Evolutionary conservation across 2,113 vertebrate species (phyloP).

Genomic region (Coregonus clupeaformis): DNA sequence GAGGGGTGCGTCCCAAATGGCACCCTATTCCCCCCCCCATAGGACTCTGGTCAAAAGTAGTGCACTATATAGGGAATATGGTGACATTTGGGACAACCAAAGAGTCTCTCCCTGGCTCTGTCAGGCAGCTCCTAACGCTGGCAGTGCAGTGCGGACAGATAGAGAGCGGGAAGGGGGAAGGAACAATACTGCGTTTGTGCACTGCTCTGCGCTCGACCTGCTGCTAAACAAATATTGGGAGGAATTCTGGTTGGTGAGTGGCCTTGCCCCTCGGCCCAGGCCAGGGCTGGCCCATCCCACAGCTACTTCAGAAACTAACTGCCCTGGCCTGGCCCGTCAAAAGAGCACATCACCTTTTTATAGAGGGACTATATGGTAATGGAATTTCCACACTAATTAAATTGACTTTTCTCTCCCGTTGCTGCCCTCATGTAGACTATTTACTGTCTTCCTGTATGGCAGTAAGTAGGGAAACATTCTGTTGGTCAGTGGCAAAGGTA

Average conservation of each 20-base stretch:
- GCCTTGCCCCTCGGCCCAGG: slow-evolving; percentile 50
- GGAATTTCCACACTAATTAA: slow-evolving; percentile 61
- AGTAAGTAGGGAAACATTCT: slow-evolving; percentile 26
- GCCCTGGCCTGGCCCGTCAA: slow-evolving; percentile 44
- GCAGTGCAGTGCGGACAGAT: slow-evolving; percentile 46
- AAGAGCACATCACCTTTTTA: slow-evolving; percentile 65
- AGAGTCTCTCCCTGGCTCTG: slow-evolving; percentile 27
- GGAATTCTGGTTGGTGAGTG: slow-evolving; percentile 59
- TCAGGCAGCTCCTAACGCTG: slow-evolving; percentile 46
- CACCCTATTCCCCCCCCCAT: too few relatives aligned
- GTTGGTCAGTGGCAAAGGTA: slow-evolving; percentile 21
- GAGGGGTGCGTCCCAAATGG: background rate
- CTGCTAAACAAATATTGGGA: slow-evolving; percentile 69
- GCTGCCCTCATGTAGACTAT: slow-evolving; percentile 31
- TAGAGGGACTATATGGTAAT: slow-evolving; percentile 58
- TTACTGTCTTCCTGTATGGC: slow-evolving; percentile 42
- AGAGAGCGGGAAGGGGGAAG: slow-evolving; percentile 20
- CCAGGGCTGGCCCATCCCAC: slow-evolving; percentile 49
- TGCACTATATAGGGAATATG: slow-evolving; percentile 41
- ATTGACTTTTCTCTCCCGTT: slow-evolving; percentile 44
- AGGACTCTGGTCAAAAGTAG: slow-evolving; percentile 31
- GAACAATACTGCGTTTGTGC: slow-evolving; percentile 72
- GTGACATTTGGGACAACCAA: slow-evolving; percentile 17
- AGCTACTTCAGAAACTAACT: slow-evolving; percentile 61
- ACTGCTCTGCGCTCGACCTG: slow-evolving; percentile 49